These are phyloP conservation scores for Coendou prehensilis DNA, from an alignment of 2,797 vertebrate genomes.

Conservation along the genomic window DNA sequence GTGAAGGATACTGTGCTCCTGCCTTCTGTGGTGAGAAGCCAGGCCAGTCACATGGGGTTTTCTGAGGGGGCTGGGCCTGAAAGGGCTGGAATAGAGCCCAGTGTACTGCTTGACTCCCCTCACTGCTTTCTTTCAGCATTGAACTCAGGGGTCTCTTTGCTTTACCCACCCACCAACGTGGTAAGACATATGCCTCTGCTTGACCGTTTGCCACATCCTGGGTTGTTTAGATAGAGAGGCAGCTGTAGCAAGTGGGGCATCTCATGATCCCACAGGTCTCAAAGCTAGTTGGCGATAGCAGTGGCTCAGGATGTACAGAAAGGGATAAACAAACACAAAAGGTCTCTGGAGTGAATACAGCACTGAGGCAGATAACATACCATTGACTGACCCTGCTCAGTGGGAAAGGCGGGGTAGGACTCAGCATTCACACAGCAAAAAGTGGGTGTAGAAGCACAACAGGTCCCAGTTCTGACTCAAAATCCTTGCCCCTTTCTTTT, in stretches of 20 bases:
- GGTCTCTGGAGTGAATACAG: not conserved
- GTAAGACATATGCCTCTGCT: not conserved
- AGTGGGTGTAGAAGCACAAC: not conserved
- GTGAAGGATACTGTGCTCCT: not conserved
- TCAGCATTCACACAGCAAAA: not conserved
- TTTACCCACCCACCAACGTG: not conserved
- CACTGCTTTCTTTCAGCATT: not conserved
- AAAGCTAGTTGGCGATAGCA: not conserved
- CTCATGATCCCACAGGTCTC: not conserved
- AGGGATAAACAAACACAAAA: not conserved
- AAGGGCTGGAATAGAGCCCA: not conserved
- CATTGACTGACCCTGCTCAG: not conserved
- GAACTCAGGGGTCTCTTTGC: not conserved
- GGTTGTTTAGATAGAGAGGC: not conserved
- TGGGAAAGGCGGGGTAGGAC: not conserved
- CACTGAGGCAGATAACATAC: not conserved
- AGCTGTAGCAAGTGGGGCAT: not conserved
- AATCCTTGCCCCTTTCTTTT: not conserved
- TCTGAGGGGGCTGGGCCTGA: not conserved
- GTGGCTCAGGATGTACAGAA: not conserved
- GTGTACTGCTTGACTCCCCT: not conserved
- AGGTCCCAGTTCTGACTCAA: not conserved
- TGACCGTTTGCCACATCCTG: not conserved
- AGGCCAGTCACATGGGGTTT: not conserved
- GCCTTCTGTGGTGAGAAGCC: not conserved